A percentile compares a stretch with the other conserved stretches of the same genome.
phyloP scores from a whole-genome alignment of 2,888 invertebrate genomes.

The Petrophora chlorosata region DNA sequence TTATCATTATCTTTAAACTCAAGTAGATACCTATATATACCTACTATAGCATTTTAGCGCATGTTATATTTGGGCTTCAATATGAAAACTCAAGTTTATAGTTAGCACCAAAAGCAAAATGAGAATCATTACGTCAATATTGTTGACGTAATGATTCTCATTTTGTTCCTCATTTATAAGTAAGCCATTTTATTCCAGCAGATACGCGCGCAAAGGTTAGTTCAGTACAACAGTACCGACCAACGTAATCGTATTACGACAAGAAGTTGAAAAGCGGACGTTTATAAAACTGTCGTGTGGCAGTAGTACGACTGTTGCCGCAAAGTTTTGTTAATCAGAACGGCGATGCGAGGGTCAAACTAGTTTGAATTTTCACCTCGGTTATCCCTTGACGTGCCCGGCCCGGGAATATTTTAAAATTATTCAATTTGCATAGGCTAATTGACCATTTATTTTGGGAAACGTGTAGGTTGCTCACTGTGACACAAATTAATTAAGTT shows the following conservation, averaged over 20 bases:
- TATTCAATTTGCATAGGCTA: constrained; percentile 69
- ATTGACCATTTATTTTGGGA: constrained; percentile 54
- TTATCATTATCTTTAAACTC: no score
- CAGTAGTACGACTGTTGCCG: constrained; percentile 29
- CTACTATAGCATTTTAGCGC: no score
- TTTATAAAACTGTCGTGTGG: constrained; percentile 22
- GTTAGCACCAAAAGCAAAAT: no score
- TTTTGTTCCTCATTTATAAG: no score
- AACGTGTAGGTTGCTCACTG: constrained; percentile 38
- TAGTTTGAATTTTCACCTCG: constrained; percentile 63
- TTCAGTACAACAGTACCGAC: constrained; percentile 5
- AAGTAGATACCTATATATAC: no score
- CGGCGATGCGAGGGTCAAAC: constrained; percentile 50
- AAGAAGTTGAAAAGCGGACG: constrained; percentile 15
- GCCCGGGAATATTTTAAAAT: constrained; percentile 65
- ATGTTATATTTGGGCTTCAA: no score
- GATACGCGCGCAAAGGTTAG: not conserved
- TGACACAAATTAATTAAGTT: constrained; percentile 39
- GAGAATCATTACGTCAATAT: no score
- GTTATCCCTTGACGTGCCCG: constrained; percentile 54
- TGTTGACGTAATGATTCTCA: no score
- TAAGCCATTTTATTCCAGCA: not conserved
- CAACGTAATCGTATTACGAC: constrained; percentile 18
- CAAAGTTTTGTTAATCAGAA: constrained; percentile 76
- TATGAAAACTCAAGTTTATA: no score